phyloP scores from a whole-genome alignment of 2,797 vertebrate species.

The Sebastolobus alascanus region DNA sequence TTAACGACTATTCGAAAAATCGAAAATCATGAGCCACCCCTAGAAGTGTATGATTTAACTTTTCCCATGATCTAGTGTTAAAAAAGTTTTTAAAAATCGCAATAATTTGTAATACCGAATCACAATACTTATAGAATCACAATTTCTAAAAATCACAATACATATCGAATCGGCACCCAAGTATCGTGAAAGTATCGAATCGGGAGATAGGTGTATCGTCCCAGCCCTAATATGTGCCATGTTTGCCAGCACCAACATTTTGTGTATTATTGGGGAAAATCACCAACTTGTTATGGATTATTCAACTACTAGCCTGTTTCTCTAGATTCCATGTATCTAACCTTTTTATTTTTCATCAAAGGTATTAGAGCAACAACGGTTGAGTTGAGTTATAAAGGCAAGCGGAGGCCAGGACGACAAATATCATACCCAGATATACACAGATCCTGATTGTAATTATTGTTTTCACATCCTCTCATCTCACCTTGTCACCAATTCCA shows the following conservation, averaged over 20 bases:
- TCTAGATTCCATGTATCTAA: neutral
- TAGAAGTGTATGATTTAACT: no score
- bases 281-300: neutral
- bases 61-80: no score
- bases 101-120: no score
- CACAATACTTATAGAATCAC: no score
- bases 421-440: conserved; percentile 28
- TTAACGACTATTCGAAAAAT: no score
- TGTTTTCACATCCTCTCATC: conserved; percentile 23
- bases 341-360: conserved; percentile 1
- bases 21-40: no score
- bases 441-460: conserved; percentile 56
- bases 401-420: conserved; percentile 16
- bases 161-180: no score
- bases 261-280: neutral
- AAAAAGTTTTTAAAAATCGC: no score
- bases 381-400: conserved; percentile 22
- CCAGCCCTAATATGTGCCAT: neutral
- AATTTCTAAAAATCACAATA: no score
- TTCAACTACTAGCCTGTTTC: neutral
- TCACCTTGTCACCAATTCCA: conserved; percentile 40
- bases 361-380: neutral
- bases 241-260: conserved; percentile 9
- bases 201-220: no score
- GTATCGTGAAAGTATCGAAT: no score